Conservation (phyloP, 2,113 vertebrate genomes). For the Carassius carassius region DNA sequence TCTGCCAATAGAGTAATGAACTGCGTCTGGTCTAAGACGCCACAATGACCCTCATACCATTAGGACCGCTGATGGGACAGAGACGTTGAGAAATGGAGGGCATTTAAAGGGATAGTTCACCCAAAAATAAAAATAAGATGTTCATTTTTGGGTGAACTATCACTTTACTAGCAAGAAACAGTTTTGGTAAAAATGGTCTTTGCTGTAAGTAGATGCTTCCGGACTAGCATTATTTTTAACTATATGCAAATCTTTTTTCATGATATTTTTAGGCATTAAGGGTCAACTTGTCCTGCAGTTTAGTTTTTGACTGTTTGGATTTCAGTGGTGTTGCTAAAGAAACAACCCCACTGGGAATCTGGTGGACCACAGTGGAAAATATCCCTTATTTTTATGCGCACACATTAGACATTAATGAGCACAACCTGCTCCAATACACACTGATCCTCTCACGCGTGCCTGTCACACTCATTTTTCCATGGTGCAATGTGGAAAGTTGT, state of each 20-base stretch:
- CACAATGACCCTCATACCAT: neutral
- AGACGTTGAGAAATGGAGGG: neutral
- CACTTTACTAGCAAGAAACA: neutral
- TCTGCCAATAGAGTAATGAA: slow-evolving; percentile 8
- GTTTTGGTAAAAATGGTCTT: neutral
- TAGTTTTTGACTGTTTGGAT: slow-evolving; percentile 1
- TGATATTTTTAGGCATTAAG: too few relatives aligned
- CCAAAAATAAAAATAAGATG: neutral
- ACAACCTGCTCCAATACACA: neutral
- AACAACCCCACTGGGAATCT: neutral
- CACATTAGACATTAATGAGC: slow-evolving; percentile 27
- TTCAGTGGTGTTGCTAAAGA: neutral
- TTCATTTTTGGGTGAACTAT: neutral
- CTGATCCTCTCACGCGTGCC: neutral
- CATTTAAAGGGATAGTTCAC: neutral
- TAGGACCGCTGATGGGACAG: neutral
- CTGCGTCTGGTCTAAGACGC: slow-evolving; percentile 23
- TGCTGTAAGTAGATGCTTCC: too few relatives aligned
- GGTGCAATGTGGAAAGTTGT: slow-evolving; percentile 25
- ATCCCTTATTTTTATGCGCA: neutral
- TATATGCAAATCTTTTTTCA: neutral
- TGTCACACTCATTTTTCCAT: slow-evolving; percentile 37
- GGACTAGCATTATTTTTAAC: neutral
- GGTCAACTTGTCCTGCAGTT: neutral
- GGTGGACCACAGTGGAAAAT: slow-evolving; percentile 25